Evolutionary conservation across 2,888 invertebrate species (phyloP), one percentile per base, ranked within the genome.

Genomic region (Eristalis tenax): DNA sequence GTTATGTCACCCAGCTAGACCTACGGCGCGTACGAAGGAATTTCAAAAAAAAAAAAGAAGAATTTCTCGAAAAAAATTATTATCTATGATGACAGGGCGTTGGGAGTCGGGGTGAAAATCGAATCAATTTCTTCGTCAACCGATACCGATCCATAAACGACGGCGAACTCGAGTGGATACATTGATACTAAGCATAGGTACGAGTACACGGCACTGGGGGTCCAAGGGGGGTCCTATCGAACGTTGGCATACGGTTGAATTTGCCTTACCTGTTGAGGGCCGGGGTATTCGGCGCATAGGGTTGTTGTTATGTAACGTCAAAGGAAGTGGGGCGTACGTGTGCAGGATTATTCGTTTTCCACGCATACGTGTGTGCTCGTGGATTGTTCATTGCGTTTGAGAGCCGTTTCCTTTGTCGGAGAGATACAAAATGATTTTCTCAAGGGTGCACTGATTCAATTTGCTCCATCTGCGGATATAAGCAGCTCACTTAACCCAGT

Each of bases 371-470:
- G 32, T 75, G 69, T 43, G 28, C 26, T 56, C 66, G 69, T 63
- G 69, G 68, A 43, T 38, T 56, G 61, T 63, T 85, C 40, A 82
- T 86, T 77, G 64, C 74, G 63, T 78, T 77, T 35, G 77, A 8
- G 50, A 38, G 56, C 23, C 43, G 73, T 76, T 81, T 65, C 61
- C 69, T 77, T 85, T 82, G 73, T 70, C 13, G 64, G 22, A 8
- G 59, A 74, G 71, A 81, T 23, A 38, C 61, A 65, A 64, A 82
- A 78, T 82, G 77, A 86, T 82, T 86, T 82, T 74, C 61, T 86
- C 64, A 77, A 69, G 85, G 74, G 74, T 82, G 43, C 81, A 86
- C 57, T 82, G 77, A 86, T 86, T 86, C 69, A 77, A 86, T 86
- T 86, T 82, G 69, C 64, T 22, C 57, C 50, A 82, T 85, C 69